Evolutionary conservation across 1,140 invertebrate genomes (phyloP).

Genomic region (Patella vulgata): DNA sequence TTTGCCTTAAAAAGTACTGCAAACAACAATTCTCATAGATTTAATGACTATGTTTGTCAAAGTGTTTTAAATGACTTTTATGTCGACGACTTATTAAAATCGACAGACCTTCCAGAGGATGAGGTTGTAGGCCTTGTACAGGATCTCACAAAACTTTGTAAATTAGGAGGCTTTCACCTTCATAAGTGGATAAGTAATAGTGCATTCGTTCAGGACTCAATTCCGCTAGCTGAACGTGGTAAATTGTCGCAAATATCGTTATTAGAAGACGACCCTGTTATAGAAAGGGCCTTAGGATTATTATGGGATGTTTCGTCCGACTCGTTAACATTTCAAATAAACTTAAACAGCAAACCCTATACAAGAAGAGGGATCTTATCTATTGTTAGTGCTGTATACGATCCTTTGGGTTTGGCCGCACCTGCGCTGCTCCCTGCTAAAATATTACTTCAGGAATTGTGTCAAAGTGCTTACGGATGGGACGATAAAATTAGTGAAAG

Average conservation of each 20-base stretch:
- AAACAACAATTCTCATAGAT: too few relatives aligned
- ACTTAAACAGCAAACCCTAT: slow-evolving; percentile 3
- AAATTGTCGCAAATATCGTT: slow-evolving; percentile 26
- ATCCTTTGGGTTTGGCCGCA: slow-evolving; percentile 25
- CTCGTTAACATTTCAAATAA: slow-evolving; percentile 20
- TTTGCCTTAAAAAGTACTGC: slow-evolving; percentile 10
- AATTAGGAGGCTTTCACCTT: slow-evolving; percentile 30
- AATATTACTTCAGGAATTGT: slow-evolving; percentile 35
- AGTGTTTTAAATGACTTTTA: slow-evolving; percentile 24
- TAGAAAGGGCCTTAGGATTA: slow-evolving; percentile 39
- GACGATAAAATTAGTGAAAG: slow-evolving; percentile 20
- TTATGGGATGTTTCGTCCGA: slow-evolving; percentile 42
- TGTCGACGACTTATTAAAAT: slow-evolving; percentile 17
- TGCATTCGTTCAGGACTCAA: too few relatives aligned
- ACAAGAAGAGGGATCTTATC: slow-evolving; percentile 27
- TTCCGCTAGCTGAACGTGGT: slow-evolving; percentile 23
- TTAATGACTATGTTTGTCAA: neutral
- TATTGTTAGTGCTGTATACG: slow-evolving; percentile 22
- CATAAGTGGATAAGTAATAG: slow-evolving; percentile 35
- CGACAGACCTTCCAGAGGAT: neutral
- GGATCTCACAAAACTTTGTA: too few relatives aligned
- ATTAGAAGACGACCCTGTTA: slow-evolving; percentile 33
- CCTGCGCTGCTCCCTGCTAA: slow-evolving; percentile 35
- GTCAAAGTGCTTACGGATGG: slow-evolving; percentile 22
- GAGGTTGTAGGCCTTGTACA: too few relatives aligned